Base-by-base conservation (phyloP, 2,113 vertebrate species). In the Carassius carassius region DNA sequence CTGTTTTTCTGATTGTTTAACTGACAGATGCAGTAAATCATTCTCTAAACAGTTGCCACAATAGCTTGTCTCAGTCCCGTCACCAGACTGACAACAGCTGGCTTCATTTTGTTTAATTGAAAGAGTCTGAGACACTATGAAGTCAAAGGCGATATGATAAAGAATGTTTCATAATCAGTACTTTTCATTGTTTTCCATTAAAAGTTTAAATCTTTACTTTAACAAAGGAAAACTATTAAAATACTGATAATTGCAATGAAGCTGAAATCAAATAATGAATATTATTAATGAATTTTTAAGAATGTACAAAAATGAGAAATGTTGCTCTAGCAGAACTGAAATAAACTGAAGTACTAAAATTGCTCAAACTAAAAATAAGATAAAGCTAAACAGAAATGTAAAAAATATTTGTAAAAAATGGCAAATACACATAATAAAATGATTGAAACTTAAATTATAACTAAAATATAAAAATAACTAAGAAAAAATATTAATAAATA, bases 1-100 rank as follows among this genome's bases (percentile, higher is more conserved):
- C 13, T 9, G 63, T 90, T 92, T 90, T 90, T 88, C 79, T 88
- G 44, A 32, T 62, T 41, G 76, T 77, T 11, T 60, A 70, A 29
- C 87, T 79, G 84, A 87, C 89, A 82, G 70, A 32, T 62, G 85
- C 82, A 11, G 65, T 21, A 49, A 67, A 81, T 81, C 41, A 81
- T 51, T 81, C 3, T 7, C 78, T 69, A 23, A 51, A 19, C 78
- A 79, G 58, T 58, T 79, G 56, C n/a, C 21, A 44, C 77, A 16
- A 63, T 44, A 63, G 35, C 58, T 35, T 25, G 77, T 14, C 35
- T 37, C 13, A 41, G 44, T 62, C 21, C 21, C 0, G 7, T 44
- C 76, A 41, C 10, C 19, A 37, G 37, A 49, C 9, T 81, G 62
- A 69, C 41, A 69, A 35, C 78, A 51, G 16, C 4, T 67, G 78